Conservation (phyloP, 1,140 invertebrate species). For the Drosophila pachea region DNA sequence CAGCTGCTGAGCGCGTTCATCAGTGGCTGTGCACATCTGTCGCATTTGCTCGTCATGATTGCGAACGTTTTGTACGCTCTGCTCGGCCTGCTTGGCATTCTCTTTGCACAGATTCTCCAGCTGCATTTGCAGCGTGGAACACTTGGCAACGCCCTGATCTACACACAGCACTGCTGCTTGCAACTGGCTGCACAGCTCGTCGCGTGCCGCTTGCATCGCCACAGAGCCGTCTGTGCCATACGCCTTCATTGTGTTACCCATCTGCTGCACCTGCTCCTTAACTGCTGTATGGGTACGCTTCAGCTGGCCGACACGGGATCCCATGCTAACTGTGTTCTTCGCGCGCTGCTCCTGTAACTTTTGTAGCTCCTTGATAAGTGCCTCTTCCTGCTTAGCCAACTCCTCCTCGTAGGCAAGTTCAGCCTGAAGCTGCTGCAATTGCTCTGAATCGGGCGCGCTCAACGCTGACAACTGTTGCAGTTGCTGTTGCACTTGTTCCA, state of each 20-base stretch:
- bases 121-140: constrained; percentile 56
- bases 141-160: constrained; percentile 54
- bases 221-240: constrained; percentile 31
- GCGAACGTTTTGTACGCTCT: constrained; percentile 33
- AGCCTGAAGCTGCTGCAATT: constrained; percentile 51
- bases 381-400: constrained; percentile 49
- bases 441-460: constrained; percentile 36
- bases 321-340: constrained; percentile 50
- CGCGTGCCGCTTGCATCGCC: constrained; percentile 27
- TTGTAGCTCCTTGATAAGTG: constrained; percentile 54
- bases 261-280: constrained; percentile 31
- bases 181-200: constrained; percentile 44
- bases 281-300: constrained; percentile 36
- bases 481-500: constrained; percentile 39
- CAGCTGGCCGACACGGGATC: constrained; percentile 33
- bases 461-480: constrained; percentile 42
- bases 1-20: constrained; percentile 23
- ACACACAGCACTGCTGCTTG: constrained; percentile 41
- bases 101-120: constrained; percentile 50
- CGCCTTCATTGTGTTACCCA: constrained; percentile 25
- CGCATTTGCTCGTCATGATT: constrained; percentile 16
- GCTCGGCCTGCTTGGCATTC: constrained; percentile 35
- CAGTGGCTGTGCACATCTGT: constrained; percentile 25
- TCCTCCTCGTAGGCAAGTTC: constrained; percentile 54
- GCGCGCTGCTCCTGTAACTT: constrained; percentile 47